Evolutionary conservation across 2,797 vertebrate genomes (phyloP).

Genomic region (Clamator glandarius): DNA sequence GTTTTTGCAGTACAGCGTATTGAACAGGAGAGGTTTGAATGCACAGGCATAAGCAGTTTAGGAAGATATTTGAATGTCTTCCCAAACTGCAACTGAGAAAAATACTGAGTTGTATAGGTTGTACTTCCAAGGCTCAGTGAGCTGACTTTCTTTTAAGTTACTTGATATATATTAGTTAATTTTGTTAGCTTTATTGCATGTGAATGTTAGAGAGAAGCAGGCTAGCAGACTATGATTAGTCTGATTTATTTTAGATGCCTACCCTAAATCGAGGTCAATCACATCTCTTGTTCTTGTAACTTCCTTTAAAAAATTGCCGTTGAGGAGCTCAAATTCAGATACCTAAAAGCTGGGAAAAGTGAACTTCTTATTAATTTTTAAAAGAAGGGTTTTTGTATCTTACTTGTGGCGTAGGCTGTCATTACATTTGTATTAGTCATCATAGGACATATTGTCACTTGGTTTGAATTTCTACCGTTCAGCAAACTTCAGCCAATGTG

Average conservation of each 20-base stretch:
- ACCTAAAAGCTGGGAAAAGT: background rate
- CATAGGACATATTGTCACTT: background rate
- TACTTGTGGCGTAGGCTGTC: background rate
- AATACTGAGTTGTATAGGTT: background rate
- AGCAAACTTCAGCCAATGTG: background rate
- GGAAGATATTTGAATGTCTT: background rate
- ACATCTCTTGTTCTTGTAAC: background rate
- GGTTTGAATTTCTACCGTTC: background rate
- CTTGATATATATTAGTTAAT: constrained; percentile 48
- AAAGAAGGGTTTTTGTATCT: background rate
- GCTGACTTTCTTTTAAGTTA: constrained; percentile 8
- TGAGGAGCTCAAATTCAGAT: background rate
- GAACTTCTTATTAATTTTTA: background rate
- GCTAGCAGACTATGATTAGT: constrained; percentile 44
- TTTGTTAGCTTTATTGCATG: constrained; percentile 58
- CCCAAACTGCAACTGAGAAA: background rate
- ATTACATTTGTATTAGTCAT: background rate
- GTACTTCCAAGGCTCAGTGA: background rate
- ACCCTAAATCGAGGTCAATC: constrained; percentile 55
- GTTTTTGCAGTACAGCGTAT: background rate
- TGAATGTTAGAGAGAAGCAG: constrained; percentile 19
- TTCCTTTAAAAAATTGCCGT: constrained; percentile 18
- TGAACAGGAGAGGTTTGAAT: background rate
- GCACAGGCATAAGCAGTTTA: background rate
- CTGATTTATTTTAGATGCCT: constrained; percentile 49